Percentiles rank a stretch among this genome's conserved stretches.
Conservation (phyloP, 2,797 vertebrate genomes). For the Danio jaintianensis region DNA sequence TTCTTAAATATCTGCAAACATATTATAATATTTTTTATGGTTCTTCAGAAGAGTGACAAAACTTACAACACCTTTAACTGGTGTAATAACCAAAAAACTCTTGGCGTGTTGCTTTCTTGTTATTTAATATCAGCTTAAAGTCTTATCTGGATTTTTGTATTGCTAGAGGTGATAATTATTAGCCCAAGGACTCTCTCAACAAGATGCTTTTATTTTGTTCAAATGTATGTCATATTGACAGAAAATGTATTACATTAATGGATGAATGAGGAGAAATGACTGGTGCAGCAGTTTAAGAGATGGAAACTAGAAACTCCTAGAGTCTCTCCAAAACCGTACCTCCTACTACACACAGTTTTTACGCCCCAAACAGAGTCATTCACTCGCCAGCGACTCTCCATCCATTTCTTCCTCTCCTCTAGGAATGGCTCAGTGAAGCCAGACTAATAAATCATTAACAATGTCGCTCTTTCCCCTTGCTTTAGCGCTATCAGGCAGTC, state of each 20-base stretch:
- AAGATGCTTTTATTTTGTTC: not conserved
- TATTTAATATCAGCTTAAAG: too few species aligned
- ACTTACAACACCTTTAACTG: too few species aligned
- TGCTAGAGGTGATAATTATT: not conserved
- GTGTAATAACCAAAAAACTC: too few species aligned
- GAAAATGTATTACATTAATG: not conserved
- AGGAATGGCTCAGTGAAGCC: conserved; percentile 78
- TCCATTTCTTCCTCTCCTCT: conserved; percentile 66
- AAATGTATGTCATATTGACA: not conserved
- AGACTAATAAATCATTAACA: conserved; percentile 84
- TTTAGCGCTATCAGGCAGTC: conserved; percentile 38
- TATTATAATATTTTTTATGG: too few species aligned
- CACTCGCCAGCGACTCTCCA: conserved; percentile 69
- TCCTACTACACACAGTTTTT: conserved; percentile 33
- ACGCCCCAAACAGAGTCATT: conserved; percentile 24
- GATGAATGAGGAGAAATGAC: not conserved
- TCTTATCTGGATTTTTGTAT: too few species aligned
- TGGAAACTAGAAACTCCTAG: not conserved
- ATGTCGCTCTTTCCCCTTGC: conserved; percentile 56
- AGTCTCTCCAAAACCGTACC: conserved; percentile 20
- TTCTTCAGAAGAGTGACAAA: too few species aligned
- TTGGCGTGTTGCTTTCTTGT: too few species aligned
- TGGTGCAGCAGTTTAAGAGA: not conserved
- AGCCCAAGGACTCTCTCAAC: not conserved
- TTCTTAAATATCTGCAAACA: too few species aligned